phyloP scores from a whole-genome alignment of 2,888 invertebrate species.

The Campoplex nolae region DNA sequence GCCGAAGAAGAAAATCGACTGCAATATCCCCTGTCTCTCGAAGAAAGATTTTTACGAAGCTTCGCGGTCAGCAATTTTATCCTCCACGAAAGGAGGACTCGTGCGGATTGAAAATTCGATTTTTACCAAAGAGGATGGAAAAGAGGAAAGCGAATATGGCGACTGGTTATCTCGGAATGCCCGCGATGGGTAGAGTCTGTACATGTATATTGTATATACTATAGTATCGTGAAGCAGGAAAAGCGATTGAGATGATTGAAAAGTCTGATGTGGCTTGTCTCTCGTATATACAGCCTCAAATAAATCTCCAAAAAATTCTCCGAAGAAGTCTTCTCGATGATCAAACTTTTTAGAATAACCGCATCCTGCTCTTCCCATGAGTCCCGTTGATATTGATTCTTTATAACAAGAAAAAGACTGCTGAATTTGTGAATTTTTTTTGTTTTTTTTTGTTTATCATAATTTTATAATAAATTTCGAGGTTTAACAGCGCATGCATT shows the following conservation, averaged over 20 bases:
- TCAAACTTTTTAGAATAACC: background rate
- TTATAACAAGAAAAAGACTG: background rate
- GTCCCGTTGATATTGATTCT: background rate
- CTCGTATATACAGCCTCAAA: slow-evolving; percentile 6
- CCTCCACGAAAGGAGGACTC: background rate
- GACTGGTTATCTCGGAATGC: slow-evolving; percentile 27
- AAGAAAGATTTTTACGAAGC: slow-evolving; percentile 55
- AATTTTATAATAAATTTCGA: slow-evolving; percentile 16
- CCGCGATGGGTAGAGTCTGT: background rate
- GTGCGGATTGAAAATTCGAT: slow-evolving; percentile 33
- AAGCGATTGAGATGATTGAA: slow-evolving; percentile 57
- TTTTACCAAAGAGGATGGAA: slow-evolving; percentile 37
- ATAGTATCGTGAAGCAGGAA: slow-evolving; percentile 19
- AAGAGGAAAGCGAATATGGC: slow-evolving; percentile 42
- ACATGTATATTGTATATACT: background rate
- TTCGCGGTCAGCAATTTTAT: slow-evolving; percentile 56
- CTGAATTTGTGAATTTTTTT: background rate
- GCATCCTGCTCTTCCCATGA: background rate
- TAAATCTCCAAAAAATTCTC: slow-evolving; percentile 17
- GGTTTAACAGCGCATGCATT: background rate
- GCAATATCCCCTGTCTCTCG: slow-evolving; percentile 49
- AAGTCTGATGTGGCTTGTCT: slow-evolving; percentile 42
- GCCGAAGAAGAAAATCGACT: background rate
- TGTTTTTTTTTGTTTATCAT: background rate
- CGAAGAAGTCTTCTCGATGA: background rate